Evolutionary conservation across 2,888 invertebrate genomes (phyloP).

Genomic region (Drosophila longiperda): DNA sequence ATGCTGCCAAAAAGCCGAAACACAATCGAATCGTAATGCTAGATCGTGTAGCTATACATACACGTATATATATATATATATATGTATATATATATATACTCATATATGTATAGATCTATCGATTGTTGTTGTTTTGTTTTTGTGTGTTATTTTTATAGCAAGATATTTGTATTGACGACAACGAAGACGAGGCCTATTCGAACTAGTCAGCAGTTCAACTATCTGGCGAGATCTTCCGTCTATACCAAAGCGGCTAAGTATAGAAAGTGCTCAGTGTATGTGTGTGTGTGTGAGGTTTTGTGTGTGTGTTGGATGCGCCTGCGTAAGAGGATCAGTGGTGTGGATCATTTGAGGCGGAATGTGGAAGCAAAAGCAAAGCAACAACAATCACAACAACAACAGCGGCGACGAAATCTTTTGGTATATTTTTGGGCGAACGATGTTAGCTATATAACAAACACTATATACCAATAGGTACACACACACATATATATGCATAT

Average conservation of each 20-base stretch:
- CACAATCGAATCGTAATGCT: conserved; percentile 57
- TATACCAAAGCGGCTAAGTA: conserved; percentile 67
- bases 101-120: conserved; percentile 1
- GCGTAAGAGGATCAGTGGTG: conserved; percentile 64
- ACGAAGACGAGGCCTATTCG: conserved; percentile 35
- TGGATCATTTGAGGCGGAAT: conserved; percentile 62
- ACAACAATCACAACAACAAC: conserved; percentile 15
- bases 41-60: conserved; percentile 50
- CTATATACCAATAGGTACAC: conserved; percentile 41
- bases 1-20: conserved; percentile 68
- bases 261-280: conserved; percentile 41
- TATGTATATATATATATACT: background rate
- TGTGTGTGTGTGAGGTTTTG: conserved; percentile 15
- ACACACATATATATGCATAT: background rate
- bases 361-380: conserved; percentile 41
- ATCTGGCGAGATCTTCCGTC: conserved; percentile 60
- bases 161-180: conserved; percentile 33
- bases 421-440: conserved; percentile 66
- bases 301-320: conserved; percentile 58
- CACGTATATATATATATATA: background rate
- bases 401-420: conserved; percentile 34
- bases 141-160: conserved; percentile 69
- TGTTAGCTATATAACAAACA: conserved; percentile 51
- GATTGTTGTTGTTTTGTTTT: conserved; percentile 34
- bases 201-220: conserved; percentile 59